Base-by-base conservation (phyloP, 2,888 invertebrate species). In the Fragum sueziense region DNA sequence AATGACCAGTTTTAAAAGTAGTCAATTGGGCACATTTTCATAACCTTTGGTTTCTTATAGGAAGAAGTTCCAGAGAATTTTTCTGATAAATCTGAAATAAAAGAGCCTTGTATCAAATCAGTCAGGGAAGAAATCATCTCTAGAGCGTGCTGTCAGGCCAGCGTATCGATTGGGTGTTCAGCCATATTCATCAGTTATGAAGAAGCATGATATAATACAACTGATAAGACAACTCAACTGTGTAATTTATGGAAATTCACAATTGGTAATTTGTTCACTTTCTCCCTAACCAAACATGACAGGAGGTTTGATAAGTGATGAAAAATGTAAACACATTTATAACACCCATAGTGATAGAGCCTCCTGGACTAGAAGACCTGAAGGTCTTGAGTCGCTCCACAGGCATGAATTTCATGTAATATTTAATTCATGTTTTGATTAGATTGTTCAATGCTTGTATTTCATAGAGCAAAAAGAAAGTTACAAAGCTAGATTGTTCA, bases 251-350 rank as follows among this genome's bases (percentile, higher is more conserved):
- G 76, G 76, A 76, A 76, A 76, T 70, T 62, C 34, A 51, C 62
- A 61, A 76, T 70, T 70, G 33, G 52, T 62, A 76, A 76, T 76
- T 76, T 51, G 65, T 76, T 29, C 65, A 65, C 70, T 70, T 70
- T 76, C 41, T 34, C 59, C 62, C 70, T 29, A 62, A 65, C 67
- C 14, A 34, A 65, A 34, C 47, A 59, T 72, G 72, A 51, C 61
- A 62, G 72, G 20, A 41, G 54, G 33, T 67, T 34, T 68, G 76
- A 76, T 76, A 76, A 76, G 76, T 14, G 27, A 76, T 76, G 76
- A 76, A 70, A 76, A 76, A 76, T 76, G 76, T 59, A 76, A 70
- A 59, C 70, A 31, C 51, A 76, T 76, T 76, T 76, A 52, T 70
- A 51, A 59, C 61, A 62, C 70, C 37, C 11, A n/a, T n/a, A n/a